Evolutionary conservation across 2,888 invertebrate species (phyloP).

Genomic region (Drosophila dives): DNA sequence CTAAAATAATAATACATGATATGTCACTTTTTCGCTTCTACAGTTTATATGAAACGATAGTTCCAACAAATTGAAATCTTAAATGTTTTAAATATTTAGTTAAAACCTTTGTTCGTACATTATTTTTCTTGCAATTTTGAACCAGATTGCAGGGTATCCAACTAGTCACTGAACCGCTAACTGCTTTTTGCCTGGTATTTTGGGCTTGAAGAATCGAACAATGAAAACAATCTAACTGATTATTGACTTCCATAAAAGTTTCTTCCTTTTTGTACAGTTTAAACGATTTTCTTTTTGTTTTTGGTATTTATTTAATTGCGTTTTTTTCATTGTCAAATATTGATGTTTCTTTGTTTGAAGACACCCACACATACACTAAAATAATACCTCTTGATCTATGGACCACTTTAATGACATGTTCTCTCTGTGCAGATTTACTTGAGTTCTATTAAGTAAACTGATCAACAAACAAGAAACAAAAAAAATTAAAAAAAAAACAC

Average conservation of each 20-base stretch:
- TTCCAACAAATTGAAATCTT: neutral
- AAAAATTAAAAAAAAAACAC: conserved; percentile 3
- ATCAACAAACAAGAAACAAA: conserved; percentile 37
- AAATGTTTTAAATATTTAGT: neutral
- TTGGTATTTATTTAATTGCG: neutral
- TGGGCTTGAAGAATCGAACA: conserved; percentile 7
- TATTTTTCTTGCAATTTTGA: neutral
- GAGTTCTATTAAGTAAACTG: conserved; percentile 55
- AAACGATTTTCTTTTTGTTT: neutral
- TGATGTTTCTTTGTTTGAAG: neutral
- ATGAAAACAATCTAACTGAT: neutral
- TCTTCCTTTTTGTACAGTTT: conserved; percentile 4
- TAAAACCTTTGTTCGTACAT: neutral
- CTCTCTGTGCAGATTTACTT: conserved; percentile 55
- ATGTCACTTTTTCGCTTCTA: neutral
- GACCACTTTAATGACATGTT: conserved; percentile 66
- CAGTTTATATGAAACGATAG: neutral
- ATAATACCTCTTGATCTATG: conserved; percentile 77
- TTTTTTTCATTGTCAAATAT: neutral
- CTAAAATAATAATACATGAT: neutral
- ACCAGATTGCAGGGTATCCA: conserved; percentile 7
- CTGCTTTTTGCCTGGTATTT: neutral
- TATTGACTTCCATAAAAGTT: conserved; percentile 29
- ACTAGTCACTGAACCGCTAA: no score
- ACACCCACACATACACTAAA: conserved; percentile 40